Evolutionary conservation across 2,888 invertebrate genomes (phyloP).

Genomic region (Philonicus albiceps): DNA sequence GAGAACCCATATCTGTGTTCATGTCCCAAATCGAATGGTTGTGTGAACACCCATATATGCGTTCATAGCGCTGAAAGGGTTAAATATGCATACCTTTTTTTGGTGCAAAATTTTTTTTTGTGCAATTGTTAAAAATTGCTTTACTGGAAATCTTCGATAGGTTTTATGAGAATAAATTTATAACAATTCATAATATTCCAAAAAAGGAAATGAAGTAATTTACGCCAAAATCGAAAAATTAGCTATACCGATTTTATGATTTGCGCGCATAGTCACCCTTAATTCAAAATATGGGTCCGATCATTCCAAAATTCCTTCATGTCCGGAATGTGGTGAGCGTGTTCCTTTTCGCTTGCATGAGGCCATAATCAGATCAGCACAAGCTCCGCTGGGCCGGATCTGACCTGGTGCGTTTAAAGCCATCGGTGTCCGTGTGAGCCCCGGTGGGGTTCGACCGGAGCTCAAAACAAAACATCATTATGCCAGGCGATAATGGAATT

Average conservation of each 20-base stretch:
- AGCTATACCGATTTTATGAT: background rate
- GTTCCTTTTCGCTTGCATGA: background rate
- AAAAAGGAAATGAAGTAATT: no score
- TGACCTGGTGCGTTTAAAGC: background rate
- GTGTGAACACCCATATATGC: no score
- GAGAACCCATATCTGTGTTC: no score
- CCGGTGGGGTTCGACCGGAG: background rate
- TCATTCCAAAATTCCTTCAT: background rate
- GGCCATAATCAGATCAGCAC: background rate
- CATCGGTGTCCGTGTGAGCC: background rate
- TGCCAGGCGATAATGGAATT: conserved; percentile 27
- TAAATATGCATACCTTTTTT: no score
- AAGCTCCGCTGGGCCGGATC: background rate
- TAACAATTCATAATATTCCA: no score
- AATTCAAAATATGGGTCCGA: background rate
- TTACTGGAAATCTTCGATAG: no score
- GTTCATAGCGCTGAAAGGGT: no score
- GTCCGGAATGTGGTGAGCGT: background rate
- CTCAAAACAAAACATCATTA: conserved; percentile 20
- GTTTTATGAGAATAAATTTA: no score
- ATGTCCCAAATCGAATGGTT: no score
- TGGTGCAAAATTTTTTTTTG: no score
- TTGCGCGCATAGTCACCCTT: background rate
- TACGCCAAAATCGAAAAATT: no score
- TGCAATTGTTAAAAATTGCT: no score